Percentiles rank a stretch among this genome's conserved stretches.
Conservation (phyloP, 2,797 vertebrate genomes). For the Mus minutoides region DNA sequence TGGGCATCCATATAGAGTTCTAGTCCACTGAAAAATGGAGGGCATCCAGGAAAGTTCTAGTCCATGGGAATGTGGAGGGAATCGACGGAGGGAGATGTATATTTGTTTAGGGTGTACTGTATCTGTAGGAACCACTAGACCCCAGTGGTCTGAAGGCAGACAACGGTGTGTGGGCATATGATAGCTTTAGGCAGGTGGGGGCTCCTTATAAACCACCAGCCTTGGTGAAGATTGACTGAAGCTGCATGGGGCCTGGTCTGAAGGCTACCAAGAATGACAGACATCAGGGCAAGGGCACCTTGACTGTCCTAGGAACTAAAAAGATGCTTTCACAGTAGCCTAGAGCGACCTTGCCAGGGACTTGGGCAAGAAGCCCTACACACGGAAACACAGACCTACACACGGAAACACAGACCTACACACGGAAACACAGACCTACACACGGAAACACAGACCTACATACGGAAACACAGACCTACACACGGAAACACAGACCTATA, state of each 20-base stretch:
- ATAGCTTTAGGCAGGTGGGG: background rate
- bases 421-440: background rate
- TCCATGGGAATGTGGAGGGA: background rate
- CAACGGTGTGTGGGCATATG: background rate
- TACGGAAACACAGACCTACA: too few relatives aligned
- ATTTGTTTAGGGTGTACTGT: background rate
- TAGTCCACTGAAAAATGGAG: background rate
- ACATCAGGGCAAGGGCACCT: conserved; percentile 20
- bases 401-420: background rate
- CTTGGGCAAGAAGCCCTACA: background rate
- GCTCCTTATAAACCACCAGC: background rate
- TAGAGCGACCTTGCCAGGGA: conserved; percentile 54
- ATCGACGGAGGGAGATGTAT: too few relatives aligned
- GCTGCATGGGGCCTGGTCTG: background rate
- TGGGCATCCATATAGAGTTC: background rate
- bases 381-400: background rate
- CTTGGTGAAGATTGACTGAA: background rate
- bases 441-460: too few relatives aligned
- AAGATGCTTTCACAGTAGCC: conserved; percentile 22
- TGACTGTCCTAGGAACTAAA: conserved; percentile 43
- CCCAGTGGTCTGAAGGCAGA: background rate
- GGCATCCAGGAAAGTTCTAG: background rate
- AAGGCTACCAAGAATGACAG: conserved; percentile 14
- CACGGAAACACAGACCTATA: too few relatives aligned
- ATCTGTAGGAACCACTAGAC: background rate